Conservation (phyloP, 2,888 invertebrate species). For the Tolmerus cingulatus region DNA sequence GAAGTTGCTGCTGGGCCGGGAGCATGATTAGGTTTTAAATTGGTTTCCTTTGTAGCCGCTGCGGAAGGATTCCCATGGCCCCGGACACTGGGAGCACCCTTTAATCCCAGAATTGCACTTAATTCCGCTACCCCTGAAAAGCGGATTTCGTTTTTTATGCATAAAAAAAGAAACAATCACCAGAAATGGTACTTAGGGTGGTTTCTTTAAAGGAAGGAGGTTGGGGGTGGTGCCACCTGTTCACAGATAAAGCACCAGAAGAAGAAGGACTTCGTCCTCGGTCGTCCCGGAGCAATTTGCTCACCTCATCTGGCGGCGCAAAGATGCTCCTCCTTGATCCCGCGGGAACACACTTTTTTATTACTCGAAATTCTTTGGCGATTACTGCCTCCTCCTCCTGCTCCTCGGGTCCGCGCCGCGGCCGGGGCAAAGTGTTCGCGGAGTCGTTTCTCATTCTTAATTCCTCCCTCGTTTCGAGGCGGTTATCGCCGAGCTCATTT, state of each 20-base stretch:
- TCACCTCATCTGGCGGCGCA: background rate
- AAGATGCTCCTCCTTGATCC: background rate
- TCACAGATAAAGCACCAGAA: background rate
- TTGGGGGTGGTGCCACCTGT: background rate
- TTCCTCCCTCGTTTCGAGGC: background rate
- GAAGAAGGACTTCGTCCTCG: background rate
- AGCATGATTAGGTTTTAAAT: background rate
- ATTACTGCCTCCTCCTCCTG: background rate
- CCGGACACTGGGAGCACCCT: background rate
- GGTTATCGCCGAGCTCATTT: background rate
- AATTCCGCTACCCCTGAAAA: background rate
- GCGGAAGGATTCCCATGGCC: background rate
- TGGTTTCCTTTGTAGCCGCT: background rate
- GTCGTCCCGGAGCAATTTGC: background rate
- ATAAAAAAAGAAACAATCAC: background rate
- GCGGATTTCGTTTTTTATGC: background rate
- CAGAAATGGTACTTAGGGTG: background rate
- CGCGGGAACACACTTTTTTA: background rate
- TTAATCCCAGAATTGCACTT: background rate
- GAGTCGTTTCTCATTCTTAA: conserved; percentile 5
- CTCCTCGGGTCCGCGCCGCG: background rate
- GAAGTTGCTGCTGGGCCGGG: background rate
- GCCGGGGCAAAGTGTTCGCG: background rate
- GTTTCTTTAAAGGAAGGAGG: background rate
- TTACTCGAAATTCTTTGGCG: background rate